Base-by-base conservation (phyloP, 2,888 invertebrate genomes). In the Erynnis tages region DNA sequence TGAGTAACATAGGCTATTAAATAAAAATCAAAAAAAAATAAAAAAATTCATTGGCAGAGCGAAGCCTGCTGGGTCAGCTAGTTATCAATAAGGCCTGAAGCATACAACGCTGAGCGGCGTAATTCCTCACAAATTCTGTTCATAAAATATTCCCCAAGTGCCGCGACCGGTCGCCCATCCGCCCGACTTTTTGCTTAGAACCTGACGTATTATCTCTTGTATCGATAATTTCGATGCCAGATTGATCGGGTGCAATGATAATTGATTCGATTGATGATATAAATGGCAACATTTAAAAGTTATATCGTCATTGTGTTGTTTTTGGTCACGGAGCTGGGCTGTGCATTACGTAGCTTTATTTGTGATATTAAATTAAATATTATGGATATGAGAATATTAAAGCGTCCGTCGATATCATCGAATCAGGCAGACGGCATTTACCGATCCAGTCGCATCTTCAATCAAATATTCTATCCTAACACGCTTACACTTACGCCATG, bases 121-220 rank as follows among this genome's bases (percentile, higher is more conserved):
- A 32, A 32, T 40, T 23, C 32, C 23, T 32, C 40, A 65, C 67
- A 69, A 67, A 63, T 54, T 57, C 53, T 46, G 56, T 60, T 55
- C 58, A 35, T 53, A 54, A 54, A 38, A 59, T 47, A 50, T 58
- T 52, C 40, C 30, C 21, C 13, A 14, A 38, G 46, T 32, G 50
- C 32, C 43, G 27, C 29, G 23, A 57, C 57, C 55, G 55, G 57
- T 57, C 34, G 17, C 16, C 19, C 49, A 41, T 41, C 41, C 49
- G 46, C 19, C 23, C 16, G 25, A 6, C 30, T 49, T 49, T 49
- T 49, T 41, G 34, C 34, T 49, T 41, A 40, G 25, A 41, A 41
- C 41, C 30, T 16, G 32, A 48, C 16, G 40, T 48, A 48, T 48
- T 40, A 48, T 48, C 49, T 41, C n/a, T 10, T 23, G 41, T 49